phyloP scores from a whole-genome alignment of 2,113 vertebrate genomes.

The Syngnathus floridae region DNA sequence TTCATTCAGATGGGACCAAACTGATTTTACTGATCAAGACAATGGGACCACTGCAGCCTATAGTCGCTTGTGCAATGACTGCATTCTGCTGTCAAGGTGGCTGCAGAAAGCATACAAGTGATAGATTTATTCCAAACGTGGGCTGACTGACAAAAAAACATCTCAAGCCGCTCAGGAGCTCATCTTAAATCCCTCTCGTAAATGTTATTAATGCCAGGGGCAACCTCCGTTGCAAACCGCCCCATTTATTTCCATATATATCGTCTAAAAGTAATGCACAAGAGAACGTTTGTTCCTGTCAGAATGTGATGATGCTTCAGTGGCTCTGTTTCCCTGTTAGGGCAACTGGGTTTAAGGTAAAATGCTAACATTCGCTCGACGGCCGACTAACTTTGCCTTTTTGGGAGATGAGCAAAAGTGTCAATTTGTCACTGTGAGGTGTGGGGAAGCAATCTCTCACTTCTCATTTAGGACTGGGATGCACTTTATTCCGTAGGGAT shows the following conservation, averaged over 20 bases:
- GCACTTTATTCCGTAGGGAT: too few relatives aligned
- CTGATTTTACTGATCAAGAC: neutral
- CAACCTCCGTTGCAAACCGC: constrained; percentile 53
- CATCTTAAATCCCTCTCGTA: constrained; percentile 63
- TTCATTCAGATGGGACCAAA: neutral
- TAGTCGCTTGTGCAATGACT: constrained; percentile 20
- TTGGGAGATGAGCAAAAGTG: too few relatives aligned
- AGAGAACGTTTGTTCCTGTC: constrained; percentile 48
- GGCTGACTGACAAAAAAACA: constrained; percentile 63
- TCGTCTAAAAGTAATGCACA: constrained; percentile 39
- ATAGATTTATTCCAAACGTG: constrained; percentile 68
- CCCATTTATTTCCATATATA: constrained; percentile 40
- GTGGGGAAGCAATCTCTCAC: too few relatives aligned
- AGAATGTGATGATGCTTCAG: constrained; percentile 34
- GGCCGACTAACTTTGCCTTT: too few relatives aligned
- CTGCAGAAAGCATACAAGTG: constrained; percentile 35
- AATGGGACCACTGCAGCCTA: constrained; percentile 15
- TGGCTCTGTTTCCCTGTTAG: neutral
- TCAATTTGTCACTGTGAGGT: too few relatives aligned
- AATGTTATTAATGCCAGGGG: constrained; percentile 69
- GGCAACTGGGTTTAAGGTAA: too few relatives aligned
- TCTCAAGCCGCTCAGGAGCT: constrained; percentile 61
- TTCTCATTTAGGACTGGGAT: too few relatives aligned
- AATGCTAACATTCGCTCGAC: too few relatives aligned
- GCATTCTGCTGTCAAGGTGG: constrained; percentile 46